Evolutionary conservation across 2,797 vertebrate genomes (phyloP).

Genomic region (Sebastes glaucus): DNA sequence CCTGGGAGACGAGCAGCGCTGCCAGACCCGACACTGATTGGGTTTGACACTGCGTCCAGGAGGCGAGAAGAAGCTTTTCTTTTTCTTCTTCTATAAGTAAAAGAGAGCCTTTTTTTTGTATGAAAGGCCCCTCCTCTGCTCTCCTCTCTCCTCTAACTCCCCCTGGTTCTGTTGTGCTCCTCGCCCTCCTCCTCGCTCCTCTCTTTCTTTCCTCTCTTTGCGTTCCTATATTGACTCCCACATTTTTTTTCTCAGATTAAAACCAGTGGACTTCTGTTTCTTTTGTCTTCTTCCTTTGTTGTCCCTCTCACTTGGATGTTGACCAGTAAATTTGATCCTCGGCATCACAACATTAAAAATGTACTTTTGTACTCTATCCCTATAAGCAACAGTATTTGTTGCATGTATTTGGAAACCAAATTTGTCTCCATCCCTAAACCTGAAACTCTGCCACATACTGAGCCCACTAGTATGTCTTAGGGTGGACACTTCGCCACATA

Average conservation of each 20-base stretch:
- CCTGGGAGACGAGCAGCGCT: conserved; percentile 77
- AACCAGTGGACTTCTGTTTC: conserved; percentile 56
- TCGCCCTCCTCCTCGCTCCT: conserved; percentile 49
- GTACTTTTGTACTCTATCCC: conserved; percentile 34
- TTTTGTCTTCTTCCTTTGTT: conserved; percentile 61
- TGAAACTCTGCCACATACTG: conserved; percentile 53
- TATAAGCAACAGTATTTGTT: conserved; percentile 13
- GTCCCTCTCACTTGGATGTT: conserved; percentile 52
- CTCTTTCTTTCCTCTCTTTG: conserved; percentile 58
- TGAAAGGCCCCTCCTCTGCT: conserved; percentile 82
- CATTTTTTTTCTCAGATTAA: conserved; percentile 60
- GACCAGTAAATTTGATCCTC: conserved; percentile 62
- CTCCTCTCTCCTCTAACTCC: conserved; percentile 77
- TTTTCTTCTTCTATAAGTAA: conserved; percentile 74
- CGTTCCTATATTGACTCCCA: conserved; percentile 57
- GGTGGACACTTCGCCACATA: conserved; percentile 38
- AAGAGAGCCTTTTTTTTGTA: conserved; percentile 89
- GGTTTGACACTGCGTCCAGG: conserved; percentile 96
- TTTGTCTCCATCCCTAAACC: conserved; percentile 16
- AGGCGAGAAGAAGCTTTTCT: conserved; percentile 88
- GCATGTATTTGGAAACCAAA: conserved; percentile 22
- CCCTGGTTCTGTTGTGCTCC: conserved; percentile 67
- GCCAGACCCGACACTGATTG: conserved; percentile 90
- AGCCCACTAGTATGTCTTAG: conserved; percentile 19
- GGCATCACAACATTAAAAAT: conserved; percentile 46